Evolutionary conservation across 2,888 invertebrate genomes (phyloP), one percentile per base, ranked within the genome.

Genomic region (Tetrapedia diversipes): DNA sequence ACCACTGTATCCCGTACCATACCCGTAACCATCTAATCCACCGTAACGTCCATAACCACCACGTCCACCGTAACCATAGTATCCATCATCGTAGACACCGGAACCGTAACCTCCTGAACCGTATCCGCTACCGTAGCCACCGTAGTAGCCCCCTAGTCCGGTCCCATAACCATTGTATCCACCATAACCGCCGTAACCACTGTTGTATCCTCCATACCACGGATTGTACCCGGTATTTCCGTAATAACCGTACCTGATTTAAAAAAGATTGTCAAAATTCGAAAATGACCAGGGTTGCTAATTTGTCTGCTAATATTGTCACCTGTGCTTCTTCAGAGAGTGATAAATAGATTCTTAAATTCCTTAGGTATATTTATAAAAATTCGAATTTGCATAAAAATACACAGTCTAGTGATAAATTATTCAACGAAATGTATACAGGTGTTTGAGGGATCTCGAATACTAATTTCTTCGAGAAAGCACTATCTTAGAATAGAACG

Each of bases 1-100:
- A 2, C 94, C 94, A 1, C 94, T 94, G 82, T 94, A 37, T 61
- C 74, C 32, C 75, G 80, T 16, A 8, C 63, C 63, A n/a, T 85
- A 83, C 1, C 77, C 77, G 37, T 86, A 86, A 63, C 80, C 77
- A 22, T 80, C 77, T 32, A 80, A 77, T 51, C 77, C 82, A 51
- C 79, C 77, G 47, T 79, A 79, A 65, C 83, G 82, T 6, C 76
- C 73, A 34, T 86, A 84, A 65, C 75, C 74, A 24, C 79, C 75
- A 22, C 79, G 76, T 45, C 74, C 82, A 53, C 78, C 74, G 41
- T 77, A 75, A 29, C 83, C 79, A 47, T 63, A 37, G 24, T 75
- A 75, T 37, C 74, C 70, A 53, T 79, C 79, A 10, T 84, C 86
- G 37, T 84, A 83, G 10, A 68, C 70, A 14, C 82, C 79, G 19